Evolutionary conservation across 2,888 invertebrate species (phyloP), one percentile per base, ranked within the genome.

Genomic region (Steromphala cineraria): DNA sequence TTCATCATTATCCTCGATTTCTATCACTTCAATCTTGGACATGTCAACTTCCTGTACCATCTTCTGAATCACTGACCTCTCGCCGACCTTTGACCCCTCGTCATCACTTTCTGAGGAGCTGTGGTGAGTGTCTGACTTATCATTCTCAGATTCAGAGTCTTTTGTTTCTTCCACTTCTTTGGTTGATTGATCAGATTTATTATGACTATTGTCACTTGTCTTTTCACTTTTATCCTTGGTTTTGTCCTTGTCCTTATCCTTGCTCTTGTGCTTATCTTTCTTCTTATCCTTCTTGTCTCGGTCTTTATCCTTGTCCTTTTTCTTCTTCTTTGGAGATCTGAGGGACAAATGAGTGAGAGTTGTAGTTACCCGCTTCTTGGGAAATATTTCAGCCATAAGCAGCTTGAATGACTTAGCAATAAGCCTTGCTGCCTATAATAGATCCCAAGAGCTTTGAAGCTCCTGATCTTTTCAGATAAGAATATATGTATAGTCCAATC

Each of bases 311-410:
- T 79, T 79, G 36, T 28, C 56, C 75, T 71, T 79, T n/a, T 83
- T 80, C 53, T 71, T 71, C 53, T 78, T 81, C 15, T 67, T 75
- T 21, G 84, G 84, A 21, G 84, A 82, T 56, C 84, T 84, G 17
- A 15, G 71, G 1, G n/a, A 55, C 13, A 21, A 40, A 4, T 13
- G 21, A 28, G n/a, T n/a, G n/a, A n/a, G n/a, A n/a, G n/a, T n/a
- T n/a, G n/a, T n/a, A n/a, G n/a, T n/a, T n/a, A n/a, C n/a, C n/a
- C n/a, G n/a, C n/a, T n/a, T n/a, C n/a, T n/a, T n/a, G n/a, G n/a
- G n/a, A n/a, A n/a, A n/a, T n/a, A n/a, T n/a, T n/a, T n/a, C n/a
- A n/a, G n/a, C n/a, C n/a, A n/a, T n/a, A n/a, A n/a, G n/a, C n/a
- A n/a, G n/a, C n/a, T 36, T 19, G n/a, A 55, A 21, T n/a, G n/a